phyloP scores from a whole-genome alignment of 1,140 invertebrate genomes.

The Cyrtorhinus lividipennis region DNA sequence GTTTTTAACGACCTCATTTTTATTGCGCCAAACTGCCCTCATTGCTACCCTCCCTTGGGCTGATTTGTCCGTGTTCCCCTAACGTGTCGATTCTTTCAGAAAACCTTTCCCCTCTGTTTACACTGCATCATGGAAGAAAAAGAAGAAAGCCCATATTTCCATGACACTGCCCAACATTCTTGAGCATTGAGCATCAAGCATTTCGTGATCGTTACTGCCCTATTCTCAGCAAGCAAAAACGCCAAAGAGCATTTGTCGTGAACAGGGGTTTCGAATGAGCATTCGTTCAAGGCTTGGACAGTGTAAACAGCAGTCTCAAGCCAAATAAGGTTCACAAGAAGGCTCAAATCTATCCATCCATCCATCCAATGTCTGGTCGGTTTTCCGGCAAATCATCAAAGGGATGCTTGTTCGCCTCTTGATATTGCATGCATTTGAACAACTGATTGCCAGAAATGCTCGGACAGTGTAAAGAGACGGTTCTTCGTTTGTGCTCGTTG shows the following conservation, averaged over 20 bases:
- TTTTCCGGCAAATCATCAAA: background rate
- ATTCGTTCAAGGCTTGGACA: background rate
- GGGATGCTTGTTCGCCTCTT: background rate
- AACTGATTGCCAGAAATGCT: background rate
- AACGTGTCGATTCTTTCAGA: too few species aligned
- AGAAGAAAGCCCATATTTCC: too few species aligned
- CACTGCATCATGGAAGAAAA: too few species aligned
- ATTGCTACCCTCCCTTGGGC: too few species aligned
- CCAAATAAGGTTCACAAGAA: background rate
- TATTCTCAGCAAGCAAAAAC: too few species aligned
- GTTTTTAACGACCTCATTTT: too few species aligned
- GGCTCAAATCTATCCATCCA: background rate
- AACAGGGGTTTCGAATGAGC: slow-evolving; percentile 4
- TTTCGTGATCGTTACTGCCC: too few species aligned
- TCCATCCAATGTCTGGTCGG: background rate
- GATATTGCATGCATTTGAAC: background rate
- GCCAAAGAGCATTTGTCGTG: slow-evolving; percentile 4
- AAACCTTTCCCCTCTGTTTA: too few species aligned
- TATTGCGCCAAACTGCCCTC: too few species aligned
- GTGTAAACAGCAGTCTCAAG: background rate
- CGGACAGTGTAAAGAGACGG: background rate
- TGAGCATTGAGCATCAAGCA: too few species aligned
- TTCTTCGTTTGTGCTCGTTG: background rate
- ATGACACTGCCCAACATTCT: too few species aligned
- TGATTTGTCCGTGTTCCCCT: too few species aligned